phyloP scores from a whole-genome alignment of 2,888 invertebrate genomes.

The Oligia strigilis region DNA sequence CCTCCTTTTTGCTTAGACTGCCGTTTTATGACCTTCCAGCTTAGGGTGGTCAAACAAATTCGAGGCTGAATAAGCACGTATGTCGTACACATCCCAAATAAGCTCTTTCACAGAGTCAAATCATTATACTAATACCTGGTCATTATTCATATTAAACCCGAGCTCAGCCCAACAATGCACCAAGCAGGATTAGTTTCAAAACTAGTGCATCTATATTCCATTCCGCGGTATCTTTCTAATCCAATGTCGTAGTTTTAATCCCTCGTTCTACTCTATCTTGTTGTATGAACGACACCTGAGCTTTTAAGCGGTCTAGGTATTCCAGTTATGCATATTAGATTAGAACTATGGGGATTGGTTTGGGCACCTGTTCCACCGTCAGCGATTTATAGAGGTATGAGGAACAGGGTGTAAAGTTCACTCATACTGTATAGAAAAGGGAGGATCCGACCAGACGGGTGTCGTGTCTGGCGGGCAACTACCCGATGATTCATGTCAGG shows the following conservation, averaged over 20 bases:
- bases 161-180: background rate
- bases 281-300: conserved; percentile 19
- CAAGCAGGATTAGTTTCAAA: conserved; percentile 3
- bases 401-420: too few relatives aligned
- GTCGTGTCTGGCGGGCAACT: too few relatives aligned
- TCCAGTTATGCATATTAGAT: background rate
- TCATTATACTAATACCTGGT: background rate
- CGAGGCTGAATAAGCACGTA: background rate
- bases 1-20: too few relatives aligned
- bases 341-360: background rate
- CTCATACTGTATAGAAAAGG: too few relatives aligned
- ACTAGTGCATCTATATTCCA: conserved; percentile 17
- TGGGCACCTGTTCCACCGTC: too few relatives aligned
- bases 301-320: background rate
- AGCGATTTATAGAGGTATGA: too few relatives aligned
- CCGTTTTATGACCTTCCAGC: too few relatives aligned
- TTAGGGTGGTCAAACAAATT: too few relatives aligned
- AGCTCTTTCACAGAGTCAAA: background rate
- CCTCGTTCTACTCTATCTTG: background rate
- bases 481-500: too few relatives aligned
- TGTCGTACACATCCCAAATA: background rate
- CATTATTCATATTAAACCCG: background rate
- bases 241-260: conserved; percentile 8
- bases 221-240: background rate
- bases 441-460: too few relatives aligned